Base-by-base conservation (phyloP, 2,888 invertebrate species). In the Mallateleia sp. region DNA sequence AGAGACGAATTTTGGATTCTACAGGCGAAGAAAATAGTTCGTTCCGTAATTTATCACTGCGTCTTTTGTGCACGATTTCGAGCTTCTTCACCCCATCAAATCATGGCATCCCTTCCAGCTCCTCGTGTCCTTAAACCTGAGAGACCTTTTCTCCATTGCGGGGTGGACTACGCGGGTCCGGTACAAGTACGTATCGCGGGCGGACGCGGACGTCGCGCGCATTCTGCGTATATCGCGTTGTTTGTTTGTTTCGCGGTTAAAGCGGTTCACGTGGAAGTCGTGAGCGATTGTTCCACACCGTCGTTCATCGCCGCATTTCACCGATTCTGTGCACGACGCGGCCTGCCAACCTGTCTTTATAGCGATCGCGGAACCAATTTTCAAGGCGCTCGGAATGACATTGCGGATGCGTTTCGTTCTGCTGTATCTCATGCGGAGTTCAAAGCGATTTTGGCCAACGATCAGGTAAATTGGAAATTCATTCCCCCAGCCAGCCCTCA, bases 301-400 rank as follows among this genome's bases (percentile, higher is more conserved):
- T 79, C 84, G 0, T 88, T 89, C 24, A 24, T 88, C 4, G 85
- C 84, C 0, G 79, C 82, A 0, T 85, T 85, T 11, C 42, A 47
- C 7, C 80, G 85, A 2, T 89, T 88, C 28, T 22, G 25, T 0
- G 11, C 88, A 0, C 75, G 87, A 0, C 81, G 85, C 0, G 88
- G 87, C 0, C 32, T 91, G 83, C 78, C 72, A 0, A 7, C 18
- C 0, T 15, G 20, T 3, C 22, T 88, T 0, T 54, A 71, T 20
- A 84, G 84, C 24, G 88, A 86, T 22, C 42, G 66, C 56, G 89
- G 88, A 0, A 84, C 82, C 0, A 89, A 20, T 0, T 89, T 89
- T 24, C 74, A 42, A 42, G 62, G 52, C 42, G 52, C 66, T 3
- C 24, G 60, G 8, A 28, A 22, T 5, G 72, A 72, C 8, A 32